Percentiles rank a stretch among this genome's conserved stretches.
Conservation (phyloP, 2,888 invertebrate genomes). For the Netelia virgata region DNA sequence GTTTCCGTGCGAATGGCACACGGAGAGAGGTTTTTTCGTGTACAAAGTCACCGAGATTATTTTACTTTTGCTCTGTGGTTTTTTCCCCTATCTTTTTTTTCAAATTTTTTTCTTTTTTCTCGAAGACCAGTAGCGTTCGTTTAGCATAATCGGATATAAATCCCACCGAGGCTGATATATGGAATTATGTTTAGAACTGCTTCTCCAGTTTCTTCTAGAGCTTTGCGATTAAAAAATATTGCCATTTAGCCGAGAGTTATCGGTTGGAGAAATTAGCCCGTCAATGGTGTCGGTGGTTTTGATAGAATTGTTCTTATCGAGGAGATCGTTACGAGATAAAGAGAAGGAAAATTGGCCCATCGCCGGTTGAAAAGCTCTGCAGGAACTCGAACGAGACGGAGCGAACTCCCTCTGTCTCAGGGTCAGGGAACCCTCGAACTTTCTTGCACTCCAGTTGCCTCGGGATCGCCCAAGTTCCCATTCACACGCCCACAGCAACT, state of each 20-base stretch:
- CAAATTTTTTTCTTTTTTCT: not conserved
- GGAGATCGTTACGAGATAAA: too few relatives aligned
- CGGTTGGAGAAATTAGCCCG: too few relatives aligned
- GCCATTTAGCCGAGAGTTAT: too few relatives aligned
- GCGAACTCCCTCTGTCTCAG: not conserved
- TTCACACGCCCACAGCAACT: conserved; percentile 35
- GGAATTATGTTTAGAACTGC: not conserved
- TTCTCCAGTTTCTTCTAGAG: not conserved
- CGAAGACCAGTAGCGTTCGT: too few relatives aligned
- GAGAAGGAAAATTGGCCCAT: not conserved
- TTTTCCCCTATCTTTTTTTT: not conserved
- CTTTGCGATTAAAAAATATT: too few relatives aligned
- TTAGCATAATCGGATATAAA: not conserved
- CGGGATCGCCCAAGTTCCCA: conserved; percentile 30
- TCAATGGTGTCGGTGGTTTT: too few relatives aligned
- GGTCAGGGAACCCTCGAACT: not conserved
- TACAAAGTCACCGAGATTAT: conserved; percentile 20
- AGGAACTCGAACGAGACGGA: not conserved
- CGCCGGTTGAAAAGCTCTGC: not conserved
- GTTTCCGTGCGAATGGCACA: conserved; percentile 37
- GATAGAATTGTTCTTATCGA: too few relatives aligned
- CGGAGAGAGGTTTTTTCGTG: conserved; percentile 24
- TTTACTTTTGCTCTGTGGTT: conserved; percentile 1
- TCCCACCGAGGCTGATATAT: not conserved
- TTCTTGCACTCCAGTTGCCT: conserved; percentile 30